Evolutionary conservation across 1,140 invertebrate species (phyloP).

Genomic region (Parasteatoda tepidariorum): DNA sequence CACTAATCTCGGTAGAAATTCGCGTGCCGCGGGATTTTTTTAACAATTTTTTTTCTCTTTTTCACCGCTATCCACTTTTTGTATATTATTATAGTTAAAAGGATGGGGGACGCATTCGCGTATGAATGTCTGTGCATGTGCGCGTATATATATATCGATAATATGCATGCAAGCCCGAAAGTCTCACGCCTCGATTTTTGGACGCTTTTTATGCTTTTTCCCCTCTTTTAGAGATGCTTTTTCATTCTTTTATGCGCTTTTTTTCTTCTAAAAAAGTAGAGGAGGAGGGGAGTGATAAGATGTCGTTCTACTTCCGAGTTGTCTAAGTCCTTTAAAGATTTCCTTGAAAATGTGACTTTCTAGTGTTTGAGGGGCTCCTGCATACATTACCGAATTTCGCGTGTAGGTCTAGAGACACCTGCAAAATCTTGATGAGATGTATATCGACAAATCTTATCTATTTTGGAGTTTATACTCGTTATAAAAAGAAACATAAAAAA

Average conservation of each 20-base stretch:
- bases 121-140: constrained; percentile 16
- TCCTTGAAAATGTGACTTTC: constrained; percentile 55
- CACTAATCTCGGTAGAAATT: constrained; percentile 53
- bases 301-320: constrained; percentile 55
- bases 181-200: constrained; percentile 44
- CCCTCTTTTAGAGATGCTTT: neutral
- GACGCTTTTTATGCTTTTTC: constrained; percentile 10
- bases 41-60: neutral
- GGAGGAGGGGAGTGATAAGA: constrained; percentile 15
- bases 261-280: neutral
- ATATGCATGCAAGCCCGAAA: constrained; percentile 17
- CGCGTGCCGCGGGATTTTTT: constrained; percentile 39
- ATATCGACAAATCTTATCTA: too few species aligned
- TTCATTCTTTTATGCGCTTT: neutral
- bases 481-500: too few species aligned
- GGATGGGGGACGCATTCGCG: constrained; percentile 5
- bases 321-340: constrained; percentile 55
- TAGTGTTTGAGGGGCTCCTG: constrained; percentile 16
- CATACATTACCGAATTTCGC: neutral
- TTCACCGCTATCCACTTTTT: constrained; percentile 34
- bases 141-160: constrained; percentile 14
- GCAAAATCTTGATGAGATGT: too few species aligned
- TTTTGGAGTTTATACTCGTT: too few species aligned
- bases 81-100: constrained; percentile 27
- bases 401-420: neutral